Evolutionary conservation across 2,888 invertebrate genomes (phyloP).

Genomic region (Patella caerulea): DNA sequence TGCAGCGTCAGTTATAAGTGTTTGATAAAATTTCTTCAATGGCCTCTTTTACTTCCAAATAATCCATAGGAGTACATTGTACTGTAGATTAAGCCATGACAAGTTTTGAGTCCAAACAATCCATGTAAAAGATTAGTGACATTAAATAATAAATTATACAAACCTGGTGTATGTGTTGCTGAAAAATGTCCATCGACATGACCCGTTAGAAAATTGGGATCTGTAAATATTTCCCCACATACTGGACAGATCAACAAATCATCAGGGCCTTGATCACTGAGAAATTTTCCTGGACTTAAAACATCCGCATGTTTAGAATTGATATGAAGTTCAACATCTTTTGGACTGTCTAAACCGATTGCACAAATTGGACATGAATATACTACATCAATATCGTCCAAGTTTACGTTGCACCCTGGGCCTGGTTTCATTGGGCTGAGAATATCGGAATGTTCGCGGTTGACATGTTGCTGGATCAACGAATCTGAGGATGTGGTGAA

Average conservation of each 20-base stretch:
- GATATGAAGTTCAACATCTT: slow-evolving; percentile 87
- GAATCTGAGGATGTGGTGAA: slow-evolving; percentile 81
- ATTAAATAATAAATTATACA: slow-evolving; percentile 37
- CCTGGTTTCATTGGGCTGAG: slow-evolving; percentile 41
- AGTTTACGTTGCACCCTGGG: background rate
- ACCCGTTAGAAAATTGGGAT: slow-evolving; percentile 76
- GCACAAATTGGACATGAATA: slow-evolving; percentile 84
- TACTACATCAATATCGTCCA: slow-evolving; percentile 72
- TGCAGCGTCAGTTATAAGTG: no score
- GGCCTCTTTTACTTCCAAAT: no score
- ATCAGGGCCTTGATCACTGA: slow-evolving; percentile 16
- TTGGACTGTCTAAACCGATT: slow-evolving; percentile 75
- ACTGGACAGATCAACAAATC: slow-evolving; percentile 64
- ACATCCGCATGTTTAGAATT: slow-evolving; percentile 88
- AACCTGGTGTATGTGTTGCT: slow-evolving; percentile 63
- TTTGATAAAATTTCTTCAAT: no score
- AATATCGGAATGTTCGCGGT: slow-evolving; percentile 81
- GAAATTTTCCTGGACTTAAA: slow-evolving; percentile 77
- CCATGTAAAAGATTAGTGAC: background rate
- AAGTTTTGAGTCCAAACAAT: no score
- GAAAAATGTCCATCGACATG: slow-evolving; percentile 88
- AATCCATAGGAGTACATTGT: no score
- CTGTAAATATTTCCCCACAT: slow-evolving; percentile 67
- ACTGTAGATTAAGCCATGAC: no score
- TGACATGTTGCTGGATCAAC: slow-evolving; percentile 85